Conservation (phyloP, 2,888 invertebrate genomes). For the Iselma pallidipennis region DNA sequence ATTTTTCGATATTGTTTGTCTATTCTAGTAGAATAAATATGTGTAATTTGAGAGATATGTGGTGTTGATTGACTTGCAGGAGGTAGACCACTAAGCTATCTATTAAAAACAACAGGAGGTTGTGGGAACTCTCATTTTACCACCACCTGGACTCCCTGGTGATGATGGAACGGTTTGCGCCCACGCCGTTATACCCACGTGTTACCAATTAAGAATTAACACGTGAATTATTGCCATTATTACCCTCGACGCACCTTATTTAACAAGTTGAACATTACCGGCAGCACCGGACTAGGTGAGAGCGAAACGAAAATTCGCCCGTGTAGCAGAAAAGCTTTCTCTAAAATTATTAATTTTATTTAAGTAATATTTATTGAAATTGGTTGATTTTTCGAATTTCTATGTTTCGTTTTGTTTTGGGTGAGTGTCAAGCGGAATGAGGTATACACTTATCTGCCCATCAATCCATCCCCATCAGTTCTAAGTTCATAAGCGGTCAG, state of each 20-base stretch:
- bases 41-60: conserved; percentile 31
- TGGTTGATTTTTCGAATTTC: not conserved
- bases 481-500: conserved; percentile 38
- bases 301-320: not conserved
- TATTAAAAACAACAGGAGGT: conserved; percentile 47
- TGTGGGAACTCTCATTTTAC: conserved; percentile 49
- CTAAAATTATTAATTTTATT: no score
- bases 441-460: conserved; percentile 3
- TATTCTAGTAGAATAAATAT: no score
- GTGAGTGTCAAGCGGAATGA: conserved; percentile 13
- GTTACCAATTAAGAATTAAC: conserved; percentile 28
- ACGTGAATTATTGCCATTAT: conserved; percentile 20
- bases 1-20: no score
- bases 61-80: conserved; percentile 41
- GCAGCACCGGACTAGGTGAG: not conserved
- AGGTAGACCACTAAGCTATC: conserved; percentile 52
- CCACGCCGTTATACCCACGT: conserved; percentile 31
- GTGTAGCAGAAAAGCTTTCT: no score
- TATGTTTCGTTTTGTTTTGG: conserved; percentile 17
- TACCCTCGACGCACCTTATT: not conserved
- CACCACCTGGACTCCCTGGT: conserved; percentile 52
- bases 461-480: not conserved
- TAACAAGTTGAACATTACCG: not conserved
- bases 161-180: conserved; percentile 47
- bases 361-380: no score